Percentiles rank a stretch among this genome's conserved stretches.
Conservation (phyloP, 2,797 vertebrate species). For the Percopsis omiscomaycus region DNA sequence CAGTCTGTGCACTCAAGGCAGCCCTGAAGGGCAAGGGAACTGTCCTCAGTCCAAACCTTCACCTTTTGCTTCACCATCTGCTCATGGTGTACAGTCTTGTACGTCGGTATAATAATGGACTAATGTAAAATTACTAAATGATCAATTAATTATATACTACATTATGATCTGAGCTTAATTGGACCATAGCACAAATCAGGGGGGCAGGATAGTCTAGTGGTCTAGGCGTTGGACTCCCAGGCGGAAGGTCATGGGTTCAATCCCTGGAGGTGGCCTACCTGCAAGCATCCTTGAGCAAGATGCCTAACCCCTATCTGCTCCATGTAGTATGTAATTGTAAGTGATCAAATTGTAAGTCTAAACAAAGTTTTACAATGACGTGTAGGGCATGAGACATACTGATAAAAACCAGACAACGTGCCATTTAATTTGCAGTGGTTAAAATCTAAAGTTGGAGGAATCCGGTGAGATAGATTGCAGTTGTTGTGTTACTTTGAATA, state of each 20-base stretch:
- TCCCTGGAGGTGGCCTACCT: no score
- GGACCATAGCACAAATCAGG: background rate
- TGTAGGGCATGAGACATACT: background rate
- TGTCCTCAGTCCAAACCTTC: background rate
- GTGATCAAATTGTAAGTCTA: no score
- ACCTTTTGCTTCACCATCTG: background rate
- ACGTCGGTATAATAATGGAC: background rate
- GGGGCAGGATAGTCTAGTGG: no score
- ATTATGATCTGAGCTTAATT: background rate
- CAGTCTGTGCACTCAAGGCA: background rate
- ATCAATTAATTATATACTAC: background rate
- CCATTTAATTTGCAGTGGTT: background rate
- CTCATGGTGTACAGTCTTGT: background rate
- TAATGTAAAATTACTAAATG: constrained; percentile 14
- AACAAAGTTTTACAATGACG: background rate
- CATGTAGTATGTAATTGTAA: no score
- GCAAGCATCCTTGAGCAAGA: no score
- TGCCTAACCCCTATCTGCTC: no score
- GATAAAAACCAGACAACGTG: background rate
- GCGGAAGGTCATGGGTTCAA: no score
- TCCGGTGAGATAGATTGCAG: background rate
- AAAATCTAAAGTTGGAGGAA: background rate
- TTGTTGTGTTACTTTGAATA: background rate
- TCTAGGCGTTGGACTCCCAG: no score
- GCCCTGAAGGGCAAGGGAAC: background rate